phyloP scores from a whole-genome alignment of 2,797 vertebrate species.

The Chaunax sp. region DNA sequence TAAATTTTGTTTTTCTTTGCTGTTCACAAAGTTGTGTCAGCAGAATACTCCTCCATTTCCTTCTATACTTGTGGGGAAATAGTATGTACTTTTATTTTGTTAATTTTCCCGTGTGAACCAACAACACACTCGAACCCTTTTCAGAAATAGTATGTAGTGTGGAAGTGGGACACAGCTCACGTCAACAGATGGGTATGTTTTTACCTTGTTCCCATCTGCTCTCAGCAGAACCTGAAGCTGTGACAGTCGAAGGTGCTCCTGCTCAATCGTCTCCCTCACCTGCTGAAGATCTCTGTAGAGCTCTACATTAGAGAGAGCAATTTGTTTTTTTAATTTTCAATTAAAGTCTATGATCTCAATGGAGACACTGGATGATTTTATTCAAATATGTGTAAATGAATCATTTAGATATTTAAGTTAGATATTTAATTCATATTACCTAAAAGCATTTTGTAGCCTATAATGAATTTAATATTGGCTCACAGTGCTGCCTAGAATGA shows the following conservation, averaged over 20 bases:
- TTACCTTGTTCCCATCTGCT: constrained; percentile 80
- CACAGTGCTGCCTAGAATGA: too few species aligned
- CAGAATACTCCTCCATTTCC: too few species aligned
- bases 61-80: too few species aligned
- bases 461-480: neutral
- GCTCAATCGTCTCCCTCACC: constrained; percentile 80
- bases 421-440: too few species aligned
- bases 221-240: constrained; percentile 79
- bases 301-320: constrained; percentile 61
- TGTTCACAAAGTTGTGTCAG: too few species aligned
- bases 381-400: neutral
- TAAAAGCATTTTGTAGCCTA: neutral
- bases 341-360: neutral
- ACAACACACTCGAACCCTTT: neutral
- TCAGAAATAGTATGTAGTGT: neutral
- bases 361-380: neutral
- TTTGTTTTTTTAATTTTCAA: neutral
- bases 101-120: neutral
- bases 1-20: too few species aligned
- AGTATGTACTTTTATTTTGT: too few species aligned
- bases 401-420: too few species aligned
- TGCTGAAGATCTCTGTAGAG: constrained; percentile 82
- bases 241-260: constrained; percentile 82
- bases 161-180: neutral
- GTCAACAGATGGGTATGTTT: neutral